These are phyloP conservation scores for Cotesia congregata DNA, from an alignment of 2,888 invertebrate genomes.

Conservation along the genomic window DNA sequence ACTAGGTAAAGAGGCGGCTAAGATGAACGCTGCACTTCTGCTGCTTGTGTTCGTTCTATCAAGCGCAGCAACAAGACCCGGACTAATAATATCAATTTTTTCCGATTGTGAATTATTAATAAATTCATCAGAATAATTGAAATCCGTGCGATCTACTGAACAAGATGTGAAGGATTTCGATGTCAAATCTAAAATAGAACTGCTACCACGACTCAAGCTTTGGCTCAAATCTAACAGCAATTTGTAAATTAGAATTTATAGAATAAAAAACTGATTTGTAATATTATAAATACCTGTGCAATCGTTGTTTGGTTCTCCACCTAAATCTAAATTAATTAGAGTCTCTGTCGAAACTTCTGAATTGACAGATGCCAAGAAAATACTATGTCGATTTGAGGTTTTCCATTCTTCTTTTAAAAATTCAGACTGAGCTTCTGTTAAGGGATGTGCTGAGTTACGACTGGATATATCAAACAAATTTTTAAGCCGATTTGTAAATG, in stretches of 20 bases:
- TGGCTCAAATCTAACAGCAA: too few relatives aligned
- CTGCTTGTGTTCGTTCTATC: conserved; percentile 18
- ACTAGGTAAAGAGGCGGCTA: not conserved
- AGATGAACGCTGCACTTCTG: conserved; percentile 9
- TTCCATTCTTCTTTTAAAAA: conserved; percentile 17
- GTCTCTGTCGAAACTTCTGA: not conserved
- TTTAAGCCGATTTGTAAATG: conserved; percentile 9
- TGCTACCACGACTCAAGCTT: too few relatives aligned
- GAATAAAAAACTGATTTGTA: too few relatives aligned
- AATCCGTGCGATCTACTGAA: too few relatives aligned
- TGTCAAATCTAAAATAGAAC: too few relatives aligned
- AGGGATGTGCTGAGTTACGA: conserved; percentile 7
- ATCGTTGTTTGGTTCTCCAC: too few relatives aligned
- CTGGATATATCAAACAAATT: conserved; percentile 20
- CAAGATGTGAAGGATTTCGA: too few relatives aligned
- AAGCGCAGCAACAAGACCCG: conserved; percentile 17
- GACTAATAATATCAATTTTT: conserved; percentile 20
- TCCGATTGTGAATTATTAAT: conserved; percentile 1
- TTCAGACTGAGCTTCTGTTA: conserved; percentile 11
- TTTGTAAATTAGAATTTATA: too few relatives aligned
- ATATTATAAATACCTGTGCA: too few relatives aligned
- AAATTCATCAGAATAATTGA: too few relatives aligned
- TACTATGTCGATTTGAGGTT: conserved; percentile 15
- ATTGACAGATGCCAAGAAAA: not conserved
- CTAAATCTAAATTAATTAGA: not conserved